Evolutionary conservation across 2,888 invertebrate species (phyloP).

Genomic region (Dryocosmus kuriphilus): DNA sequence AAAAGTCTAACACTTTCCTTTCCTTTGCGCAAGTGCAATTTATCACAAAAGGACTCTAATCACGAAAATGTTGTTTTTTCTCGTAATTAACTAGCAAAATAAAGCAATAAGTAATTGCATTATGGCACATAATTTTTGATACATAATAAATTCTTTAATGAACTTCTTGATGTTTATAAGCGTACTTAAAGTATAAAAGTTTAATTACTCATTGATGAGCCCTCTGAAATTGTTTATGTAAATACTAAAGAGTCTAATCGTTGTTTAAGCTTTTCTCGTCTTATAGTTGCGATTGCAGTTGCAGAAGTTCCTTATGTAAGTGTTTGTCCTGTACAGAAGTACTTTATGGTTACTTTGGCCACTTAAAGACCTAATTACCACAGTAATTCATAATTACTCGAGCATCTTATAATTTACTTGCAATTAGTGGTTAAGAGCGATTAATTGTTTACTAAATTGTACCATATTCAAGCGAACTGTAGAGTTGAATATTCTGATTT

Average conservation of each 20-base stretch:
- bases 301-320: not conserved
- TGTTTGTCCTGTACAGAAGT: not conserved
- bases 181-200: not conserved
- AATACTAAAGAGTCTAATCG: constrained; percentile 32
- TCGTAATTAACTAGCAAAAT: not conserved
- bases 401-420: not conserved
- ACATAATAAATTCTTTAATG: constrained; percentile 24
- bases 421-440: not conserved
- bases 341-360: not conserved
- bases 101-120: constrained; percentile 3
- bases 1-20: not conserved
- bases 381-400: not conserved
- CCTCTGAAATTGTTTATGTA: constrained; percentile 16
- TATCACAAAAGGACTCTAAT: not conserved
- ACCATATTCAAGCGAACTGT: not conserved
- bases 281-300: not conserved
- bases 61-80: not conserved
- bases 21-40: not conserved
- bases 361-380: not conserved
- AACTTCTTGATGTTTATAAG: not conserved
- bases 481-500: not conserved
- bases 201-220: constrained; percentile 14
- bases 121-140: not conserved
- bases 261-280: not conserved
- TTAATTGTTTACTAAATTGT: not conserved